phyloP scores from a whole-genome alignment of 2,888 invertebrate species.

The Tetragonisca angustula region DNA sequence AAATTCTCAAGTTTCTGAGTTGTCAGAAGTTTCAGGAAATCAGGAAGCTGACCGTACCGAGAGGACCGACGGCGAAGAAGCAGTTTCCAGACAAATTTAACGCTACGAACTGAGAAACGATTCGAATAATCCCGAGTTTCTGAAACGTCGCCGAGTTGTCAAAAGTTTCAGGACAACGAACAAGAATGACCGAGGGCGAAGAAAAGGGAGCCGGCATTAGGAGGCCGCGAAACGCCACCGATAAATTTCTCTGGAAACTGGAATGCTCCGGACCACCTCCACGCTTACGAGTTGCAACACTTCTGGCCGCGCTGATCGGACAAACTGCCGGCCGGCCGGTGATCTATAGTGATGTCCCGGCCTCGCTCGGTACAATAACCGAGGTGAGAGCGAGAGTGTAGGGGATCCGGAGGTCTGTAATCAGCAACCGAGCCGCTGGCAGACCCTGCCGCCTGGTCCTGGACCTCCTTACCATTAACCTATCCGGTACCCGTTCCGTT shows the following conservation, averaged over 20 bases:
- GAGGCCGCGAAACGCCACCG: conserved; percentile 74
- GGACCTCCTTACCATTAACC: conserved; percentile 81
- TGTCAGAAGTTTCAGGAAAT: too few relatives aligned
- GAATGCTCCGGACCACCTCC: conserved; percentile 78
- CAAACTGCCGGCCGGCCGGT: conserved; percentile 77
- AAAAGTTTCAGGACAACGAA: not conserved
- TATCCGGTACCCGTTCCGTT: conserved; percentile 75
- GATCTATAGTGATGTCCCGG: conserved; percentile 78
- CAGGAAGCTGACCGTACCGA: not conserved
- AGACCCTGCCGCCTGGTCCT: conserved; percentile 71
- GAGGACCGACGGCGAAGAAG: not conserved
- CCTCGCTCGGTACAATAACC: conserved; percentile 74
- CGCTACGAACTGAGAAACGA: too few relatives aligned
- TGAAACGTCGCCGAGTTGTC: too few relatives aligned
- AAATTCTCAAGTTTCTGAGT: too few relatives aligned
- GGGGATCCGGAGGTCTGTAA: conserved; percentile 83
- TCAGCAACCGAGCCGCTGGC: conserved; percentile 81
- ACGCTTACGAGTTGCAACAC: conserved; percentile 79
- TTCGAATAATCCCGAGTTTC: too few relatives aligned
- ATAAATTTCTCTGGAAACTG: conserved; percentile 81
- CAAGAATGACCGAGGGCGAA: not conserved
- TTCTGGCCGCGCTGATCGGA: conserved; percentile 73
- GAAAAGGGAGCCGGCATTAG: conserved; percentile 43
- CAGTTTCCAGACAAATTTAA: too few relatives aligned
- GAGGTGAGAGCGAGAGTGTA: conserved; percentile 83